Base-by-base conservation (phyloP, 1,140 invertebrate genomes). In the Caenorhabditis brenneri region DNA sequence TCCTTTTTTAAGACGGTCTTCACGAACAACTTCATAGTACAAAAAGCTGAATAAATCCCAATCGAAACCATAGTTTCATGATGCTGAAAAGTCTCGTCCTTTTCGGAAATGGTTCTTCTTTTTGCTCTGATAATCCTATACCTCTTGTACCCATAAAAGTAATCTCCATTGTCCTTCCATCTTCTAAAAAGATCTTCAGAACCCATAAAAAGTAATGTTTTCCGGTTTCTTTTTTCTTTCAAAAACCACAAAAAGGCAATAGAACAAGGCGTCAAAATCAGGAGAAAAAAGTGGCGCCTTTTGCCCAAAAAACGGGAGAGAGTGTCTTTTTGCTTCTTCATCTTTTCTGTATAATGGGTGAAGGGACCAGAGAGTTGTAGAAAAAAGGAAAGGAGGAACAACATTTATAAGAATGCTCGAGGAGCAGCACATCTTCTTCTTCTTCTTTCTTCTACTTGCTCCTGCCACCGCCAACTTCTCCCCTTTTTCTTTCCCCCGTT, bases 281-380 rank as follows among this genome's bases (percentile, higher is more conserved):
- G 65, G 16, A 29, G 36, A 74, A 65, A 65, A 65, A 65, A 74
- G 65, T 74, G 65, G 65, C n/a, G 65, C 65, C 33, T 74, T 74
- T 74, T 65, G 58, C 29, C 65, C 7, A 39, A 42, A 74, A 42
- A 42, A 12, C 5, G 39, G 5, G 39, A 42, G 22, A 74, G 36
- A 74, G 65, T 74, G 65, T 74, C 65, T 74, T 74, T 74, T 74
- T 74, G 65, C 65, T 74, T 74, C 65, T 74, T 74, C 65, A 74
- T 74, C 65, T 74, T 74, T 46, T 74, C 36, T 74, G 65, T 74
- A 42, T 74, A 74, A 74, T 74, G 65, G 65, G 65, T 74, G 65
- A 74, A 29, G 65, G 65, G 65, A 74, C 65, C 65, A 74, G 58
- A 39, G 33, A 65, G 58, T 65, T 65, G 58, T 65, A 65, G 58